Base-by-base conservation (phyloP, 2,888 invertebrate genomes). In the Pandemis cinnamomeana region DNA sequence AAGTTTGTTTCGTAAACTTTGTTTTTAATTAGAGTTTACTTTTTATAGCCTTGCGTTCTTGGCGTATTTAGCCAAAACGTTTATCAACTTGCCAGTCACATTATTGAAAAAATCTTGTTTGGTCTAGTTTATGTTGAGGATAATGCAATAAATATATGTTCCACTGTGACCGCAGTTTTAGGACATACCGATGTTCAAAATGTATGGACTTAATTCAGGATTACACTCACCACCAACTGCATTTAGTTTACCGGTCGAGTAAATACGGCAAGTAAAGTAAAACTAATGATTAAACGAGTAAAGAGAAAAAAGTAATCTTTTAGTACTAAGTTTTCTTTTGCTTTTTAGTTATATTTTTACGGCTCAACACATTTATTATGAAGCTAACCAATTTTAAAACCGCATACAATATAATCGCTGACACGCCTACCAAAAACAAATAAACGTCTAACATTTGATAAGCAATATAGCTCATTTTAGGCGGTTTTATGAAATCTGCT, bases 361-460 rank as follows among this genome's bases (percentile, higher is more conserved):
- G 42, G 11, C 8, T 66, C 0, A 64, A 61, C 15, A n/a, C 15
- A 13, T 53, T 55, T 51, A 36, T 73, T 10, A 70, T 8, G 2
- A 68, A 7, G 7, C 10, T 44, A 2, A 71, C 11, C n/a, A 27
- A 44, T 58, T 75, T 77, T 7, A 69, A 46, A 13, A 72, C 42
- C 51, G 76, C 42, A 71, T 74, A 27, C 58, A 69, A 58, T 41
- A 73, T 7, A 51, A 77, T 5, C 75, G 5, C 36, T 6, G 63
- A 36, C 7, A 75, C 11, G 0, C 89, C 11, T 1, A 91, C 79
- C 77, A 94, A 91, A 13, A 84, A 91, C 53, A 95, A 46, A 55
- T 71, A 86, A 48, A 96, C 90, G 82, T 96, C 96, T 4, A 95
- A 75, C 48, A 94, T 79, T 27, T 88, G 75, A 75, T 88, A 88